Evolutionary conservation across 2,888 invertebrate genomes (phyloP).

Genomic region (Creontiades dilutus): DNA sequence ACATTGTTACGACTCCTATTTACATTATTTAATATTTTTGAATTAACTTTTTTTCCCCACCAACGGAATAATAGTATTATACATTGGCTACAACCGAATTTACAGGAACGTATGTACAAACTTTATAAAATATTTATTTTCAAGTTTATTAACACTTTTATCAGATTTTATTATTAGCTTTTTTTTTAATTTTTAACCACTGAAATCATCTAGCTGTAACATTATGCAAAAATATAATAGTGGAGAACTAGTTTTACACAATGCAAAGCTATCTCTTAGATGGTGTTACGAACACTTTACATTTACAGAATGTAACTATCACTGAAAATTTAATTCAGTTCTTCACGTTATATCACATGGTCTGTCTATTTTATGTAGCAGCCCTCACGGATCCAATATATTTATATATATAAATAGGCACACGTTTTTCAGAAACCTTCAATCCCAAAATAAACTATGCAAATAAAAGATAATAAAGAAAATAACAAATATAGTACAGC

Average conservation of each 20-base stretch:
- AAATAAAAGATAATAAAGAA: conserved; percentile 16
- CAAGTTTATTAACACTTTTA: conserved; percentile 60
- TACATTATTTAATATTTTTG: conserved; percentile 47
- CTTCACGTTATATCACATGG: conserved; percentile 65
- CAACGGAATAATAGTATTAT: conserved; percentile 63
- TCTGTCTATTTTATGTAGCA: conserved; percentile 54
- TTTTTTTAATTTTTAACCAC: conserved; percentile 51
- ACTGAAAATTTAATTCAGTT: conserved; percentile 60
- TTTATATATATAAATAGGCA: conserved; percentile 68
- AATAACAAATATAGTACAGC: conserved; percentile 38
- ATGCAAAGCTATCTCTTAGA: conserved; percentile 66
- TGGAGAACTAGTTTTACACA: conserved; percentile 68
- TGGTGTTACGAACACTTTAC: conserved; percentile 70
- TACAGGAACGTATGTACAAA: conserved; percentile 70
- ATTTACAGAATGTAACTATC: conserved; percentile 60
- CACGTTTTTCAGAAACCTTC: conserved; percentile 58
- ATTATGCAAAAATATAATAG: conserved; percentile 70
- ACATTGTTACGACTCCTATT: conserved; percentile 63
- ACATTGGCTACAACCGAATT: conserved; percentile 67
- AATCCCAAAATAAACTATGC: conserved; percentile 57
- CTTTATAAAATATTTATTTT: conserved; percentile 67
- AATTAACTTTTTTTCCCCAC: conserved; percentile 67
- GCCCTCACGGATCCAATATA: conserved; percentile 64
- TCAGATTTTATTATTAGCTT: neutral
- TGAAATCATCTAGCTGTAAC: conserved; percentile 63